Evolutionary conservation across 2,797 vertebrate species (phyloP).

Genomic region (Pangasius larnaudii): DNA sequence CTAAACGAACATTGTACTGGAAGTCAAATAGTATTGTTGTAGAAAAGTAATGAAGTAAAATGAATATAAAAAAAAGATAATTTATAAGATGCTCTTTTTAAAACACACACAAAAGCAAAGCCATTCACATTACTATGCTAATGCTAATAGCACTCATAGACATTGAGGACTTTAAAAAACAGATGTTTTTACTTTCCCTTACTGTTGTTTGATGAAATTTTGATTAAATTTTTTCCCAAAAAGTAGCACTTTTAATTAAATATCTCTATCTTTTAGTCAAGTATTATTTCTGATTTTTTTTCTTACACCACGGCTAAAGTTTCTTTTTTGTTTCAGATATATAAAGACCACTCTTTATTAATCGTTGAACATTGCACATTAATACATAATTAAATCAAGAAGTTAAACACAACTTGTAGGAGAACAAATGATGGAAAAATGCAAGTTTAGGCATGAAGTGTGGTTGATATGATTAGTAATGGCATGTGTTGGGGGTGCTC

Average conservation of each 20-base stretch:
- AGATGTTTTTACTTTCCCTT: not conserved
- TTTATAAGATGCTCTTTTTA: not conserved
- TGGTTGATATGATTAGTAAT: not conserved
- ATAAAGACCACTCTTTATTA: not conserved
- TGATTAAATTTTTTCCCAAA: not conserved
- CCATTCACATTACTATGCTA: not conserved
- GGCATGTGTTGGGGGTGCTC: fast-evolving
- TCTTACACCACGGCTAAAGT: not conserved
- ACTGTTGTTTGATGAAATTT: not conserved
- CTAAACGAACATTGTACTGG: not conserved
- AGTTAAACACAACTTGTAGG: not conserved
- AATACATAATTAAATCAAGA: not conserved
- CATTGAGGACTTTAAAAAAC: not conserved
- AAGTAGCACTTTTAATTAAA: not conserved
- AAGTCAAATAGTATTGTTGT: not conserved
- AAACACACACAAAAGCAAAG: not conserved
- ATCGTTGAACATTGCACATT: not conserved
- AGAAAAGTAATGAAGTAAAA: not conserved
- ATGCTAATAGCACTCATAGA: not conserved
- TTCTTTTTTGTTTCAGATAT: not conserved
- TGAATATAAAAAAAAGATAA: not conserved
- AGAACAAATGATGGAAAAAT: fast-evolving
- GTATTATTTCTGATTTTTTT: not conserved
- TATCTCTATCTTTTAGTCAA: not conserved
- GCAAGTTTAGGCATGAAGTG: no score